Evolutionary conservation across 2,888 invertebrate species (phyloP).

Genomic region (Lepas anatifera): DNA sequence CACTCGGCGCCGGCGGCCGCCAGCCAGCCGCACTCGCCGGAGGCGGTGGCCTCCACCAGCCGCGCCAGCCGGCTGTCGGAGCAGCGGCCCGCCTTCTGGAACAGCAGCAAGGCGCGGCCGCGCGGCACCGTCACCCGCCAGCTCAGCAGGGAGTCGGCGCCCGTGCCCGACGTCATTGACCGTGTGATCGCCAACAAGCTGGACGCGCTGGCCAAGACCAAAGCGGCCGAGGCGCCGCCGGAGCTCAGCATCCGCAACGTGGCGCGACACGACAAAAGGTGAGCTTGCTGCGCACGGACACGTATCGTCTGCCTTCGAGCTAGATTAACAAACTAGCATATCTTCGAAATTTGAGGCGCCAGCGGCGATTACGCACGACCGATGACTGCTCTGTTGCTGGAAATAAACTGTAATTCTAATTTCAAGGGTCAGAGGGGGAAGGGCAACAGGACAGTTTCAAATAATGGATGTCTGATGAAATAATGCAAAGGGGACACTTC

Average conservation of each 20-base stretch:
- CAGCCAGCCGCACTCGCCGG: background rate
- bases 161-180: background rate
- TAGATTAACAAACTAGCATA: too few species aligned
- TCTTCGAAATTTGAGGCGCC: too few species aligned
- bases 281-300: background rate
- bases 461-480: too few species aligned
- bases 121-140: background rate
- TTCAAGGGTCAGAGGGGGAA: too few species aligned
- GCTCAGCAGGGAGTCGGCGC: background rate
- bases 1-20: background rate
- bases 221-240: background rate
- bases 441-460: too few species aligned
- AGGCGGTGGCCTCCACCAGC: background rate
- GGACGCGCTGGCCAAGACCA: background rate
- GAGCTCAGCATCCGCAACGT: background rate
- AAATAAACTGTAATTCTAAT: too few species aligned
- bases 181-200: background rate
- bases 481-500: too few species aligned
- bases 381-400: too few species aligned
- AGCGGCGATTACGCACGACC: too few species aligned
- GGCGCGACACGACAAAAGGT: background rate
- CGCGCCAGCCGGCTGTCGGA: slow-evolving; percentile 1
- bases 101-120: background rate
- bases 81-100: slow-evolving; percentile 5
- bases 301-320: too few species aligned